These are phyloP conservation scores for Bellardia bayeri DNA, from an alignment of 2,888 invertebrate genomes.

Conservation along the genomic window DNA sequence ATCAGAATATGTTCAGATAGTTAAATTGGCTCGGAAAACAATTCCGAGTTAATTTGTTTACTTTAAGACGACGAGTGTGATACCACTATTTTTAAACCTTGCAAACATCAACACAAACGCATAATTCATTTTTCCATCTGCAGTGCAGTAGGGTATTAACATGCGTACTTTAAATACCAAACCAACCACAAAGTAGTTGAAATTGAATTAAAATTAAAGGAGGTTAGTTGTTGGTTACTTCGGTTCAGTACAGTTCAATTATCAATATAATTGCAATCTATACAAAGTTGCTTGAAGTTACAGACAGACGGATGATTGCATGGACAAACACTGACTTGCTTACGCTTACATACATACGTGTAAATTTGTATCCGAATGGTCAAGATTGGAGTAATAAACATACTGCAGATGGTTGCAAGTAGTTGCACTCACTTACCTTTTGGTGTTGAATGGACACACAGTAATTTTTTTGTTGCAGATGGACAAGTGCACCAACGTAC, in stretches of 20 bases:
- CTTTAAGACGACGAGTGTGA: too few species aligned
- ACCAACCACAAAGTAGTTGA: background rate
- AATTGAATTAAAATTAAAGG: slow-evolving; percentile 36
- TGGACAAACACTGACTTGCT: background rate
- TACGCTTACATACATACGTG: slow-evolving; percentile 35
- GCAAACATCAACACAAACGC: too few species aligned
- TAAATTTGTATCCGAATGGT: slow-evolving; percentile 33
- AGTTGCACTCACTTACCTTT: background rate
- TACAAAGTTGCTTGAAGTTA: slow-evolving; percentile 22
- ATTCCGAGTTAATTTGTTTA: too few species aligned
- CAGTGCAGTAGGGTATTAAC: background rate
- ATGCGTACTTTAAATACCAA: background rate
- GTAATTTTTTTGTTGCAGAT: slow-evolving; percentile 26
- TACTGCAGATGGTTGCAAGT: slow-evolving; percentile 6
- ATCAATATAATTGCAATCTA: slow-evolving; percentile 52
- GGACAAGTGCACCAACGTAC: slow-evolving; percentile 26
- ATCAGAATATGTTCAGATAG: too few species aligned
- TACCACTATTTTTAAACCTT: too few species aligned
- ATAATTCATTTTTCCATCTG: too few species aligned
- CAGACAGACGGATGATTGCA: slow-evolving; percentile 20
- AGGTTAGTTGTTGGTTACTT: background rate
- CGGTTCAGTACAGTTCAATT: slow-evolving; percentile 31
- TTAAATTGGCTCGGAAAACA: too few species aligned
- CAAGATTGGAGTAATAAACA: slow-evolving; percentile 7
- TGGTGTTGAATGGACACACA: background rate